Percentiles rank a stretch among this genome's conserved stretches.
Evolutionary conservation across 2,113 vertebrate species (phyloP).

Genomic region (Illadopsis cleaveri): DNA sequence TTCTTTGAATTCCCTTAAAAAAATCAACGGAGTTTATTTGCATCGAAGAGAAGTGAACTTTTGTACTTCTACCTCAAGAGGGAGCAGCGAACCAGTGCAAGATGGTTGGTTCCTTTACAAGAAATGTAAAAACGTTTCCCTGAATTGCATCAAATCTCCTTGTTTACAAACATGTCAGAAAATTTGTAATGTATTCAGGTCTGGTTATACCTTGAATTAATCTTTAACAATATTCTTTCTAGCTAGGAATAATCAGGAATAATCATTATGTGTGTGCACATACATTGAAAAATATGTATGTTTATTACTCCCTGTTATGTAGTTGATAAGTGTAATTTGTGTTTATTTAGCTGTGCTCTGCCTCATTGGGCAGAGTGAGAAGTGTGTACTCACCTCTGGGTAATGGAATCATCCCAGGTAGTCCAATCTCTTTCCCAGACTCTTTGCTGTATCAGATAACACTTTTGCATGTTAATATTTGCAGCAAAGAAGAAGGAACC

Average conservation of each 20-base stretch:
- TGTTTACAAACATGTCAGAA: neutral
- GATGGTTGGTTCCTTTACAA: neutral
- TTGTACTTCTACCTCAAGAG: slow-evolving; percentile 9
- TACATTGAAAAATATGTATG: neutral
- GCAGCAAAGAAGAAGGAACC: neutral
- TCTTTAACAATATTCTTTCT: neutral
- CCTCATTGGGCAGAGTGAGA: neutral
- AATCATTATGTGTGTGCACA: neutral
- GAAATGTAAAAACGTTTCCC: neutral
- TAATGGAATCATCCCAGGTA: neutral
- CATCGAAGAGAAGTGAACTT: neutral
- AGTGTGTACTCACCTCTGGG: neutral
- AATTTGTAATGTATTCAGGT: neutral
- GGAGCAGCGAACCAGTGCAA: slow-evolving; percentile 16
- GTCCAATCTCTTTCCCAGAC: neutral
- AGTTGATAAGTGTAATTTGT: neutral
- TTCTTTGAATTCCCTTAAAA: neutral
- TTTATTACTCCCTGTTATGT: neutral
- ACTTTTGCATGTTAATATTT: neutral
- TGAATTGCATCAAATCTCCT: neutral
- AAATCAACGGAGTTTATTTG: neutral
- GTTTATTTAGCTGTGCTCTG: neutral
- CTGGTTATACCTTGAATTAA: neutral
- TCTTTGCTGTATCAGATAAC: neutral
- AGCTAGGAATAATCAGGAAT: neutral